Percentiles rank a stretch among this genome's conserved stretches.
These are phyloP conservation scores for Phylloscopus trochilus DNA, from an alignment of 2,113 vertebrate genomes.

Conservation along the genomic window DNA sequence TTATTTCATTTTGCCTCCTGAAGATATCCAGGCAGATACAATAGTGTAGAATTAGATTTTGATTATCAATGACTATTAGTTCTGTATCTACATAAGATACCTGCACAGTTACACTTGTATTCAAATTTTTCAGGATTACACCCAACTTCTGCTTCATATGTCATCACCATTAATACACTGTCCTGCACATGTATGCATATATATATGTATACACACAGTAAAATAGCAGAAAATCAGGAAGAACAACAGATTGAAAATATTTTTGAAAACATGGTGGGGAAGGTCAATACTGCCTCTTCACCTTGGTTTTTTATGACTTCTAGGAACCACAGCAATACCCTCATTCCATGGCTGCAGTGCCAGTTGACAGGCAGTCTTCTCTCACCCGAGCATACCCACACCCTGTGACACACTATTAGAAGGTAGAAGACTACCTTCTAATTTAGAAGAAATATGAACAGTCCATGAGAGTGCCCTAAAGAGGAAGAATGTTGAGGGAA, in stretches of 20 bases:
- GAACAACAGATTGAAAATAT: neutral
- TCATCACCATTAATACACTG: neutral
- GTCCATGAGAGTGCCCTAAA: neutral
- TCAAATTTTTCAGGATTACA: neutral
- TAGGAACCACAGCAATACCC: neutral
- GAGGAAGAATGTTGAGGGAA: neutral
- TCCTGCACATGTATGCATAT: rapidly evolving
- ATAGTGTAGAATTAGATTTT: neutral
- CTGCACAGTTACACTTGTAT: neutral
- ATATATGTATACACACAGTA: rapidly evolving
- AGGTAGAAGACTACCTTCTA: neutral
- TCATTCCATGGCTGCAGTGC: neutral
- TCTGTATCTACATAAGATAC: neutral
- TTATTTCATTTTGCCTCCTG: neutral
- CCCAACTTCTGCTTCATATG: neutral
- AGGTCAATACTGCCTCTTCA: neutral
- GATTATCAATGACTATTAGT: neutral
- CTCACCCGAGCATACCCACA: neutral
- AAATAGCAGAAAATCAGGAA: neutral
- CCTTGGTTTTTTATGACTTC: neutral
- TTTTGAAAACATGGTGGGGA: neutral
- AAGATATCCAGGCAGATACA: neutral
- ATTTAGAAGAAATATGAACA: neutral
- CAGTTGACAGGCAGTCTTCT: rapidly evolving
- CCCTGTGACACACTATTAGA: neutral